These are phyloP conservation scores for Lacerta agilis DNA, from an alignment of 2,797 vertebrate genomes.

Conservation along the genomic window DNA sequence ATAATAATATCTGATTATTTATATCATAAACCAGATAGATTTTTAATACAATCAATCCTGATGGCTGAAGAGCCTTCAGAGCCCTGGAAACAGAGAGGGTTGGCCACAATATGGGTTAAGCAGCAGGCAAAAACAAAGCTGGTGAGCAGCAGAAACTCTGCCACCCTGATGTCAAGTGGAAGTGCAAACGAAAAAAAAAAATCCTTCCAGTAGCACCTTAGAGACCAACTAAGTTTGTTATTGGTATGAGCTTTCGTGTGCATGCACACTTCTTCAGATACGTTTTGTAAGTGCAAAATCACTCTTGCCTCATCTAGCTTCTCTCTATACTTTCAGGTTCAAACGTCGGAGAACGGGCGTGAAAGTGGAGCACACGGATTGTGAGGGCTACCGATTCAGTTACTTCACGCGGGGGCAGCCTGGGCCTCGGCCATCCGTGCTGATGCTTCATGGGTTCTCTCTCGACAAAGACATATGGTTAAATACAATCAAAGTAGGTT, in stretches of 20 bases:
- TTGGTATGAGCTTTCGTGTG: too few species aligned
- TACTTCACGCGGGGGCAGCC: conserved; percentile 18
- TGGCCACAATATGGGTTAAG: too few species aligned
- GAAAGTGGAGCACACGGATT: neutral
- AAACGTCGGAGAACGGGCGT: neutral
- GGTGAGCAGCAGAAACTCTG: neutral
- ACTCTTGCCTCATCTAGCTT: neutral
- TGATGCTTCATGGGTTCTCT: conserved; percentile 31
- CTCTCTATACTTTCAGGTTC: neutral
- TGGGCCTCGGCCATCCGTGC: neutral
- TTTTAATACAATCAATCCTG: too few species aligned
- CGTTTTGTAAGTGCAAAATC: neutral
- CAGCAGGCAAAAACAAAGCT: neutral
- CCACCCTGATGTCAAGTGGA: neutral
- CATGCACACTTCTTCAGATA: too few species aligned
- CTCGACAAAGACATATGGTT: conserved; percentile 27
- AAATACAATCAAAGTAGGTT: conserved; percentile 21
- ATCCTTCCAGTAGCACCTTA: too few species aligned
- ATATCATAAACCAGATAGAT: too few species aligned
- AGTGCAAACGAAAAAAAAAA: too few species aligned
- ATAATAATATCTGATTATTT: too few species aligned
- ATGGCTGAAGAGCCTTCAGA: too few species aligned
- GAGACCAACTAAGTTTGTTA: too few species aligned
- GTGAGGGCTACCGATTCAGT: conserved; percentile 2
- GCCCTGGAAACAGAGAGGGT: neutral